Base-by-base conservation (phyloP, 2,113 vertebrate genomes). In the Anoplopoma fimbria region DNA sequence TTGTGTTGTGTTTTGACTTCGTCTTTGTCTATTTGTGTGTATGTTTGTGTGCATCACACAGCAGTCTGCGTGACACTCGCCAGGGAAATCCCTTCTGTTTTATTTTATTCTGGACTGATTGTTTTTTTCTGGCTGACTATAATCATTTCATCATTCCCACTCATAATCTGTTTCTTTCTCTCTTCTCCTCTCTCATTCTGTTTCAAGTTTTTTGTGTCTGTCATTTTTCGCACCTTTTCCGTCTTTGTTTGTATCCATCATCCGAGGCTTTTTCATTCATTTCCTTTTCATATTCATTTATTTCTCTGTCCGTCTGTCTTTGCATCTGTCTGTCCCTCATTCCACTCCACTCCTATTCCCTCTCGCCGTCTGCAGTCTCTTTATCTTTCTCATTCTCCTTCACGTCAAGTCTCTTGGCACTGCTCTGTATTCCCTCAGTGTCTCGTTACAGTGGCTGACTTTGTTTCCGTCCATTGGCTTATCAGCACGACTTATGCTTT, bases 401-500 rank as follows among this genome's bases (percentile, higher is more conserved):
- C 81, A 77, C 73, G 75, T 33, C 13, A 3, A 74, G 25, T 82
- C 75, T 64, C 87, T 87, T 9, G 1, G 67, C 34, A 5, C 57
- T 78, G 64, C 79, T 89, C 80, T 79, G 78, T 88, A 88, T 89
- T 89, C 91, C 88, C 87, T 77, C 84, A 64, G 81, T 82, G 80
- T 85, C 91, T 90, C 45, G 89, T 89, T 92, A 91, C 89, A 86
- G 75, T 86, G 83, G 78, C 69, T 93, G 90, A 89, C 85, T 93
- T 89, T 91, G 79, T 88, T 89, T 87, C 77, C 69, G 77, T 67
- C 86, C 88, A 82, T 36, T 83, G 61, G 83, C 87, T 93, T 89
- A 92, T 92, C 88, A 65, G 65, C 73, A 61, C 55, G 27, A 87
- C 79, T 89, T 83, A 15, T 36, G 78, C 81, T 87, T 89, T 91